A percentile compares a stretch with the other conserved stretches of the same genome.
These are phyloP conservation scores for Pediacus dermestoides DNA, from an alignment of 2,888 invertebrate species.

Conservation along the genomic window DNA sequence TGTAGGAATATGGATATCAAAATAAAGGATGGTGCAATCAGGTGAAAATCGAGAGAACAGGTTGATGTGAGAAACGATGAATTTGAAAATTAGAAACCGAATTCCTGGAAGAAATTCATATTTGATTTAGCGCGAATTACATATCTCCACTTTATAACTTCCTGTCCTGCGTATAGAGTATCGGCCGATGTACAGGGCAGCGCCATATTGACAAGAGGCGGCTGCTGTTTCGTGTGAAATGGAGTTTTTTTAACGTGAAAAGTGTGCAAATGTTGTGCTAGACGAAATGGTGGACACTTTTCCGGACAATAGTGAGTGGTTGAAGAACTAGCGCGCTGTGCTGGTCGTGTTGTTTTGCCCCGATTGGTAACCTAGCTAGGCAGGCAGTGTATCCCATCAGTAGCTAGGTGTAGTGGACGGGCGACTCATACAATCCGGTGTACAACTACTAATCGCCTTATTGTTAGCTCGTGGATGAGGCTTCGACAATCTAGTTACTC, in stretches of 20 bases:
- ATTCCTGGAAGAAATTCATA: slow-evolving; percentile 16
- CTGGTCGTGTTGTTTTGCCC: slow-evolving; percentile 8
- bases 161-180: slow-evolving; percentile 30
- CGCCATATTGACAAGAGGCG: slow-evolving; percentile 75
- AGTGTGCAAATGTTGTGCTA: slow-evolving; percentile 21
- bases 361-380: slow-evolving; percentile 51
- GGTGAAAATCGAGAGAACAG: too few relatives aligned
- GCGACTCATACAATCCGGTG: slow-evolving; percentile 12
- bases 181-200: slow-evolving; percentile 54
- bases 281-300: slow-evolving; percentile 29
- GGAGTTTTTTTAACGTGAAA: slow-evolving; percentile 39
- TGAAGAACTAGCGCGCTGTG: slow-evolving; percentile 43
- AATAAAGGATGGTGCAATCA: too few relatives aligned
- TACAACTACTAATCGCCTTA: slow-evolving; percentile 34
- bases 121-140: slow-evolving; percentile 13
- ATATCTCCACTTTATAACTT: slow-evolving; percentile 17
- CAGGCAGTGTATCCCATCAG: slow-evolving; percentile 12
- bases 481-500: slow-evolving; percentile 77
- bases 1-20: too few relatives aligned
- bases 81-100: slow-evolving; percentile 11
- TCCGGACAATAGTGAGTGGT: slow-evolving; percentile 25
- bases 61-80: too few relatives aligned
- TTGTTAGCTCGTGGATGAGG: slow-evolving; percentile 50
- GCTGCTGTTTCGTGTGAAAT: slow-evolving; percentile 56
- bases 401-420: slow-evolving; percentile 14